A percentile compares a stretch with the other conserved stretches of the same genome.
phyloP scores from a whole-genome alignment of 2,113 vertebrate species.

The Corythornis cristatus region DNA sequence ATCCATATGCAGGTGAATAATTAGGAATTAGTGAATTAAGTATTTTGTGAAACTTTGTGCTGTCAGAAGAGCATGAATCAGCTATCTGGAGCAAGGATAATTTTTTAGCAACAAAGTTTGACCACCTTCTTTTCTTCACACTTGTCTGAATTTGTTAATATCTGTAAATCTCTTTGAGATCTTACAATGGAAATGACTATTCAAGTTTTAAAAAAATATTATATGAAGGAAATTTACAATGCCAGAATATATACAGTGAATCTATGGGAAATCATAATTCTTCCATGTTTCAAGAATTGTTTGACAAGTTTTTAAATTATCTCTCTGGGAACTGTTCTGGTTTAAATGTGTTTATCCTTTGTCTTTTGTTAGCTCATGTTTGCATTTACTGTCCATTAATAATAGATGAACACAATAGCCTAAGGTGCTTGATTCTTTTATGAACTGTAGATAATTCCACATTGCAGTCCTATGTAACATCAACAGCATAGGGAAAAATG shows the following conservation, averaged over 20 bases:
- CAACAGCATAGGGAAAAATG: conserved; percentile 50
- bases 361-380: conserved; percentile 51
- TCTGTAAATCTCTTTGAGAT: conserved; percentile 13
- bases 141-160: not conserved
- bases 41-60: not conserved
- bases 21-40: not conserved
- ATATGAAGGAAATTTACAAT: conserved; percentile 32
- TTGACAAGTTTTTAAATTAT: conserved; percentile 70
- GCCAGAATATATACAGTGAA: conserved; percentile 54
- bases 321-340: conserved; percentile 63
- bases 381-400: conserved; percentile 63
- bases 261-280: conserved; percentile 69
- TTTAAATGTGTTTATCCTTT: conserved; percentile 68
- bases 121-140: conserved; percentile 12
- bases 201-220: conserved; percentile 21
- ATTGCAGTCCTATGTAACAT: conserved; percentile 63
- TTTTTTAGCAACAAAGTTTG: not conserved
- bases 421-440: conserved; percentile 57
- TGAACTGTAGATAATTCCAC: conserved; percentile 61
- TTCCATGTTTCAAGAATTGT: conserved; percentile 56
- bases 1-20: not conserved
- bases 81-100: not conserved
- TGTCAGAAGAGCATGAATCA: not conserved
- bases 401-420: conserved; percentile 55
- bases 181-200: conserved; percentile 22